Evolutionary conservation across 2,888 invertebrate genomes (phyloP).

Genomic region (Scelioninae gen. 1): DNA sequence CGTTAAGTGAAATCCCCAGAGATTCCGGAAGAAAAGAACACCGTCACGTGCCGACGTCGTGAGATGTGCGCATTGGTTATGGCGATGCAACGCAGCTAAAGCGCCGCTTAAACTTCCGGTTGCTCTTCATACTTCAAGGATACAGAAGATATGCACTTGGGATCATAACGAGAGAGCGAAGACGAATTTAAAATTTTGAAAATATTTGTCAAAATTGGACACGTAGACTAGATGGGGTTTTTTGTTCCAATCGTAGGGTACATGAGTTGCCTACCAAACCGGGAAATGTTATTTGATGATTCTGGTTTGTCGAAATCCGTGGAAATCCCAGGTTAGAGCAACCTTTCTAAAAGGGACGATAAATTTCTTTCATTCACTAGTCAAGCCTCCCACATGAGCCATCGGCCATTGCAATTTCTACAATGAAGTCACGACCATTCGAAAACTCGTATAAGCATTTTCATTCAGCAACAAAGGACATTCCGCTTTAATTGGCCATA

Average conservation of each 20-base stretch:
- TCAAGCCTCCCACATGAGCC: too few species aligned
- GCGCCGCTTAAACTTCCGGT: slow-evolving; percentile 49
- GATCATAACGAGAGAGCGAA: slow-evolving; percentile 3
- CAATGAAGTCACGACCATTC: slow-evolving; percentile 12
- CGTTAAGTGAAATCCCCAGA: slow-evolving; percentile 62
- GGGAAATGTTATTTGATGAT: neutral
- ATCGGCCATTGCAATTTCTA: neutral
- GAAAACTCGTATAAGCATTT: neutral
- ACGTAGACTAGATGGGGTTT: neutral
- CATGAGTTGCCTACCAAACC: neutral
- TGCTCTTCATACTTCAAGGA: slow-evolving; percentile 8
- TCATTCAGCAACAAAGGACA: slow-evolving; percentile 26
- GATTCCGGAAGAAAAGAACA: slow-evolving; percentile 51
- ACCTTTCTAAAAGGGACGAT: too few species aligned
- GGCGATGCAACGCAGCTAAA: slow-evolving; percentile 27
- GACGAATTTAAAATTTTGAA: slow-evolving; percentile 23
- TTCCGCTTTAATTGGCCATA: slow-evolving; percentile 41
- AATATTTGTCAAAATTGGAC: slow-evolving; percentile 28
- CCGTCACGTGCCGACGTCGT: slow-evolving; percentile 58
- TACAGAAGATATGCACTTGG: slow-evolving; percentile 40
- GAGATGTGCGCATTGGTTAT: slow-evolving; percentile 45
- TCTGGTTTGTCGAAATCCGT: too few species aligned
- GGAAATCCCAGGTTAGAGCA: too few species aligned
- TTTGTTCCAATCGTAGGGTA: neutral
- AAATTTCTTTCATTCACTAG: too few species aligned